phyloP scores from a whole-genome alignment of 2,888 invertebrate genomes.

The Fragum fragum region DNA sequence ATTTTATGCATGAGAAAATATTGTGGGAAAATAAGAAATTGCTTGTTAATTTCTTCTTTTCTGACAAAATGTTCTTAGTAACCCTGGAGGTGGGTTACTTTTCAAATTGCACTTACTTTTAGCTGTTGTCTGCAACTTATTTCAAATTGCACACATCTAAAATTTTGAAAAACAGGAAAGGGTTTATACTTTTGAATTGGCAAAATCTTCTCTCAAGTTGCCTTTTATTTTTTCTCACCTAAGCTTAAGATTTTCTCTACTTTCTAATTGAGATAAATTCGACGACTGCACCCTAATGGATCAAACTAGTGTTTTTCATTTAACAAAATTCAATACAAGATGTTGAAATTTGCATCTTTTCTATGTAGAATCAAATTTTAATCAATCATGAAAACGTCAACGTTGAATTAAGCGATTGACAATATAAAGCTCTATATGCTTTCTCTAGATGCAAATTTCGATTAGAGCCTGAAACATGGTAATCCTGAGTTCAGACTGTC shows the following conservation, averaged over 20 bases:
- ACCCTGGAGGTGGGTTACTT: too few species aligned
- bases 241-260: not conserved
- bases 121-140: too few species aligned
- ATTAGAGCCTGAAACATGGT: not conserved
- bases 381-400: constrained; percentile 59
- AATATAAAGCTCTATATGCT: constrained; percentile 37
- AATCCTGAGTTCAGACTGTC: constrained; percentile 13
- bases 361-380: constrained; percentile 43
- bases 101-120: too few species aligned
- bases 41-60: too few species aligned
- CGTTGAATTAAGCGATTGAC: constrained; percentile 55
- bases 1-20: too few species aligned
- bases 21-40: too few species aligned
- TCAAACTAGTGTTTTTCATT: constrained; percentile 23
- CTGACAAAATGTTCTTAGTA: too few species aligned
- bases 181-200: too few species aligned
- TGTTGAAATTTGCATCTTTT: constrained; percentile 27
- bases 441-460: constrained; percentile 22
- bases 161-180: too few species aligned
- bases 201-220: not conserved
- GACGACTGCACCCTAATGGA: constrained; percentile 4
- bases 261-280: constrained; percentile 11
- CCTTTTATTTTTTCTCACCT: not conserved
- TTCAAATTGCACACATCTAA: too few species aligned
- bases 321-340: constrained; percentile 9